Percentiles rank a stretch among this genome's conserved stretches.
Evolutionary conservation across 2,113 vertebrate species (phyloP).

Genomic region (Ctenodactylus gundi): DNA sequence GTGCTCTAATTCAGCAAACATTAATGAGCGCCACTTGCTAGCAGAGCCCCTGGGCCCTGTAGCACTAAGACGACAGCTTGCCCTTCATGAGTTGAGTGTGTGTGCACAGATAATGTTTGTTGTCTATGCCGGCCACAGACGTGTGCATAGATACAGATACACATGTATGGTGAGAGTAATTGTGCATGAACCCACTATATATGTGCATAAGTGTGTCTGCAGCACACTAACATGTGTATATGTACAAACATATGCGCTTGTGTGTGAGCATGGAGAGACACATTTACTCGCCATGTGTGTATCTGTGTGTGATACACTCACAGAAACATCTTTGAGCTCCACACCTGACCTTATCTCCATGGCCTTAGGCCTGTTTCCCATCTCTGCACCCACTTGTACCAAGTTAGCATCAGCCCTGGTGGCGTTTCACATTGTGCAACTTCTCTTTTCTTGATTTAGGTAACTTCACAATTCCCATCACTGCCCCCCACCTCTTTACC

Average conservation of each 20-base stretch:
- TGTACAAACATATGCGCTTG: background rate
- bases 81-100: background rate
- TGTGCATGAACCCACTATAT: no score
- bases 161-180: background rate
- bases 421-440: background rate
- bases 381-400: background rate
- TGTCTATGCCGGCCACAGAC: no score
- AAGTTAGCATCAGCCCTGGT: background rate
- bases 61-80: background rate
- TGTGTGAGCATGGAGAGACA: background rate
- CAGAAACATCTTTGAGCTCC: background rate
- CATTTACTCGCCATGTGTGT: background rate
- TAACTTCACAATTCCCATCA: background rate
- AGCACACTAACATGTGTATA: background rate
- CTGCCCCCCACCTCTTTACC: no score
- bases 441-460: background rate
- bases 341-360: background rate
- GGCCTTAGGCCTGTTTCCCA: background rate
- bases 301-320: background rate
- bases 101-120: no score
- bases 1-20: slow-evolving; percentile 54
- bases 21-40: background rate
- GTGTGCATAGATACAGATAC: background rate
- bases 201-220: background rate
- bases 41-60: background rate